phyloP scores from a whole-genome alignment of 2,113 vertebrate species.

The Pipa parva region DNA sequence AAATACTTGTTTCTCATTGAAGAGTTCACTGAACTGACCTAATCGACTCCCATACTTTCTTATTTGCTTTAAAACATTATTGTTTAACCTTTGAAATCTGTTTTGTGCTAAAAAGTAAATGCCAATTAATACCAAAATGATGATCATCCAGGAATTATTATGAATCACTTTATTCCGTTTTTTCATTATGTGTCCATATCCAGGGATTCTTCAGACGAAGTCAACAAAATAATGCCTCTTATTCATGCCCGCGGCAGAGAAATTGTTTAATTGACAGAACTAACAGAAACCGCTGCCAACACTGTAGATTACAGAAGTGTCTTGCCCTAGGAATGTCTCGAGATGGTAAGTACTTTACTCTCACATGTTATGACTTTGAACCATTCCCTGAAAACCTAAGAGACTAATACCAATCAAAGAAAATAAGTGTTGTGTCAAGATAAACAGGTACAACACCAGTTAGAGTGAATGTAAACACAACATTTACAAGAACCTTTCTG shows the following conservation, averaged over 20 bases:
- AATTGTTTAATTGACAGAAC: slow-evolving; percentile 99
- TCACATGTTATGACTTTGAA: slow-evolving; percentile 8
- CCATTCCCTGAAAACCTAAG: neutral
- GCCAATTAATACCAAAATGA: too few relatives aligned
- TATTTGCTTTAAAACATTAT: too few relatives aligned
- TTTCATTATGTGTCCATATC: slow-evolving; percentile 34
- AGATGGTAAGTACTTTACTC: slow-evolving; percentile 79
- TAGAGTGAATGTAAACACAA: neutral
- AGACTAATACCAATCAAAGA: neutral
- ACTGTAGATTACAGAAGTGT: slow-evolving; percentile 98
- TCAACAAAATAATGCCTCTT: slow-evolving; percentile 97
- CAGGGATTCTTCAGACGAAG: slow-evolving; percentile 98
- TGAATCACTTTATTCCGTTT: too few relatives aligned
- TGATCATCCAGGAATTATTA: too few relatives aligned
- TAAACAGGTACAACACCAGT: neutral
- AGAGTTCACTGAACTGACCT: too few relatives aligned
- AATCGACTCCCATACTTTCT: too few relatives aligned
- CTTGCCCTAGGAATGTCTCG: slow-evolving; percentile 98
- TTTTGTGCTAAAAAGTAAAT: too few relatives aligned
- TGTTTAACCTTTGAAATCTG: too few relatives aligned
- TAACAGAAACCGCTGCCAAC: slow-evolving; percentile 98
- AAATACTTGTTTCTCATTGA: too few relatives aligned
- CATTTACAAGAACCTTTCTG: neutral
- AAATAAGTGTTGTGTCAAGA: neutral
- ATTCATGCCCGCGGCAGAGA: slow-evolving; percentile 97